phyloP scores from a whole-genome alignment of 2,888 invertebrate genomes.

The Corbicula japonica region DNA sequence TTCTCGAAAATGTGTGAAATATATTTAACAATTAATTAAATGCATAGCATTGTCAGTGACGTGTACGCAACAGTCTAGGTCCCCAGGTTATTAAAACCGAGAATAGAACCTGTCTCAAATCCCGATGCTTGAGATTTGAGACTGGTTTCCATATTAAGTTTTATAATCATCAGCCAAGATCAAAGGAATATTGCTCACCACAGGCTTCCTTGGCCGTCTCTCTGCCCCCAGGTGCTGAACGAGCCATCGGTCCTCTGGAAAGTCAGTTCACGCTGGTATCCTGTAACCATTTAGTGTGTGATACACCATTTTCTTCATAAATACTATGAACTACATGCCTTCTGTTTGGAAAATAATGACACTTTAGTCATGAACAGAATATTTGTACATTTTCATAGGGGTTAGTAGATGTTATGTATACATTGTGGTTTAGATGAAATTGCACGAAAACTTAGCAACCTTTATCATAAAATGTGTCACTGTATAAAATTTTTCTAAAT shows the following conservation, averaged over 20 bases:
- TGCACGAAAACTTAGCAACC: no score
- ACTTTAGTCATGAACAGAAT: no score
- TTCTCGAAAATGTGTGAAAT: no score
- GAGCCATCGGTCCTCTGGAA: slow-evolving; percentile 96
- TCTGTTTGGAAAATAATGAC: no score
- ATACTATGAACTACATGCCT: no score
- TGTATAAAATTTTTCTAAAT: no score
- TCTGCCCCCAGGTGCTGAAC: slow-evolving; percentile 93
- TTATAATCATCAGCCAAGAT: neutral
- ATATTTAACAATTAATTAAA: neutral
- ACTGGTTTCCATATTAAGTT: neutral
- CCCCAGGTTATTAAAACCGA: neutral
- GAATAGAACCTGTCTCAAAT: neutral
- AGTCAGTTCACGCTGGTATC: slow-evolving; percentile 96
- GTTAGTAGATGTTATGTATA: no score
- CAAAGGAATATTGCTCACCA: slow-evolving; percentile 88
- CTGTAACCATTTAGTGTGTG: no score
- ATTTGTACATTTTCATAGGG: no score
- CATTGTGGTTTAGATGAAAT: no score
- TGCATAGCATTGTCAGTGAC: neutral
- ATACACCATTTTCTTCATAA: no score
- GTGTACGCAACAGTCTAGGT: neutral
- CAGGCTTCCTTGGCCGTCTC: slow-evolving; percentile 91
- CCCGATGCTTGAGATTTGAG: neutral
- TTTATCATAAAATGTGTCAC: no score